Conservation (phyloP, 1,140 invertebrate genomes). For the Ladona fulva region DNA sequence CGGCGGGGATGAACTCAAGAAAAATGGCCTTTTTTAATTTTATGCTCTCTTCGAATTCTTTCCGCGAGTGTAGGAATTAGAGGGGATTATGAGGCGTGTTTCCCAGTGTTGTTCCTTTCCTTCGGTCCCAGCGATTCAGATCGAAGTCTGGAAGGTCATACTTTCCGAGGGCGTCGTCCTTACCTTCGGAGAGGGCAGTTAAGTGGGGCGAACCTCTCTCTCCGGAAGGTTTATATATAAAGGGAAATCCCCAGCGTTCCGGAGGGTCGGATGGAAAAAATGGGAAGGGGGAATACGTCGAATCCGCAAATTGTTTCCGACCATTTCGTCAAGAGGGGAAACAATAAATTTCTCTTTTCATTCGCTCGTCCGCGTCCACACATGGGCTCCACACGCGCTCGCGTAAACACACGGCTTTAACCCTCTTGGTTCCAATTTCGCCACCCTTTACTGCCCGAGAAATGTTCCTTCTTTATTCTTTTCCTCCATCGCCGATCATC, state of each 20-base stretch:
- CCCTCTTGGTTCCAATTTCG: neutral
- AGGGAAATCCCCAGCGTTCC: too few relatives aligned
- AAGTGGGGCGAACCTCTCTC: neutral
- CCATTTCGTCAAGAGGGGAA: neutral
- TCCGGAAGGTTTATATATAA: too few relatives aligned
- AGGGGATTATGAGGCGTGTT: too few relatives aligned
- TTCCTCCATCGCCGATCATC: neutral
- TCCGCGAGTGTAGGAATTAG: too few relatives aligned
- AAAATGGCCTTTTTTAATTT: too few relatives aligned
- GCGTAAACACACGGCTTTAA: neutral
- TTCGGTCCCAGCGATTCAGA: too few relatives aligned
- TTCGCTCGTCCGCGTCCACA: neutral
- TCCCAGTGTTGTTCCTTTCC: too few relatives aligned
- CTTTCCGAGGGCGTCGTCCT: too few relatives aligned
- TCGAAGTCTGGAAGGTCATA: too few relatives aligned
- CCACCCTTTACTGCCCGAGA: neutral
- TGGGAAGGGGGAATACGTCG: neutral
- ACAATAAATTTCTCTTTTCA: neutral
- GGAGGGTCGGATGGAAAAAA: neutral
- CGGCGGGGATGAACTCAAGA: too few relatives aligned
- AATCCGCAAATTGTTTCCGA: constrained; percentile 5
- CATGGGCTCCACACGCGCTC: neutral
- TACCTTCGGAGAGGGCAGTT: too few relatives aligned
- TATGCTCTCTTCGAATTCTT: too few relatives aligned
- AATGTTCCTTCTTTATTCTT: neutral